phyloP scores from a whole-genome alignment of 1,140 invertebrate genomes.

The Coenobita brevimanus region DNA sequence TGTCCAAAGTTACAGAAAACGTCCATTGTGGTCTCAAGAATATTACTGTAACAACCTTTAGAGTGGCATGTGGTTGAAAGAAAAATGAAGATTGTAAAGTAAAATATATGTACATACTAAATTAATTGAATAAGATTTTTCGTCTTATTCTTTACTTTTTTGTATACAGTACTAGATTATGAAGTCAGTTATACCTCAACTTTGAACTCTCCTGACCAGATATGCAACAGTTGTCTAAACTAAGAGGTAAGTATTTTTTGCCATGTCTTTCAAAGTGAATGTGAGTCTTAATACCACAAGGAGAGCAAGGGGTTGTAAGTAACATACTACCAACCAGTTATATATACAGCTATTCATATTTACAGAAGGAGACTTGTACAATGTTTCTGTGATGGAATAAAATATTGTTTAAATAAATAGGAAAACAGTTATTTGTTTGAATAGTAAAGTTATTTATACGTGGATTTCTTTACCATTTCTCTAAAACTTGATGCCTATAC shows the following conservation, averaged over 20 bases:
- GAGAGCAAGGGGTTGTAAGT: too few relatives aligned
- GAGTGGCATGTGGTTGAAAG: too few relatives aligned
- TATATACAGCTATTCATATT: conserved; percentile 35
- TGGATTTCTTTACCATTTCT: too few relatives aligned
- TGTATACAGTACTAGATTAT: background rate
- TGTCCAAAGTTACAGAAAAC: too few relatives aligned
- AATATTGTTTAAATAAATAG: conserved; percentile 65
- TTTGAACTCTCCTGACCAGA: conserved; percentile 51
- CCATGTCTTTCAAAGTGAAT: conserved; percentile 51
- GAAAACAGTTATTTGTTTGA: too few relatives aligned
- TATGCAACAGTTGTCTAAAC: conserved; percentile 53
- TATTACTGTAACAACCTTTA: too few relatives aligned
- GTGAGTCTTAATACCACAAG: too few relatives aligned
- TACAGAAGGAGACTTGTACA: conserved; percentile 63
- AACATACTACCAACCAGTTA: conserved; percentile 39
- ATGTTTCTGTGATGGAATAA: conserved; percentile 66
- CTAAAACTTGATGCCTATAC: too few relatives aligned
- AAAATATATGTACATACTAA: too few relatives aligned
- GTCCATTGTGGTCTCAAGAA: too few relatives aligned
- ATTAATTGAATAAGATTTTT: background rate
- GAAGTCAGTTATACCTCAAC: conserved; percentile 38
- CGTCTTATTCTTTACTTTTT: background rate
- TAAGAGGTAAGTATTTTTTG: conserved; percentile 46
- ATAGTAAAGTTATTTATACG: too few relatives aligned
- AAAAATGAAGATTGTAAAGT: too few relatives aligned